phyloP scores from a whole-genome alignment of 2,888 invertebrate species.

The Leucophenga maculata region DNA sequence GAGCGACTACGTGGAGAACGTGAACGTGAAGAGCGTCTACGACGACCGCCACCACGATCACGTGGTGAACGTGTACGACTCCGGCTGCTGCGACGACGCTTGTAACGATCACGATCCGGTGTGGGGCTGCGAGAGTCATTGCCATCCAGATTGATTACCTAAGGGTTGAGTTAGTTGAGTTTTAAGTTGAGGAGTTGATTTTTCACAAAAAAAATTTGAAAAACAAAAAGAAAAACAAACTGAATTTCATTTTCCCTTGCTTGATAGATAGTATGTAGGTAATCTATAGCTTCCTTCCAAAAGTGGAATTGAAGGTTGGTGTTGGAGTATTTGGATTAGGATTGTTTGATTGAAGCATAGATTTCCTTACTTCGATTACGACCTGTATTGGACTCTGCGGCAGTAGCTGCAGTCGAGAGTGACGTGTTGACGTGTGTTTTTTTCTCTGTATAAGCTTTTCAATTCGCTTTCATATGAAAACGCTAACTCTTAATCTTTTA shows the following conservation, averaged over 20 bases:
- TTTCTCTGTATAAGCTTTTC: background rate
- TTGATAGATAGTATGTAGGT: background rate
- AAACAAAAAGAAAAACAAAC: background rate
- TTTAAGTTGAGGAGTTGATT: slow-evolving; percentile 67
- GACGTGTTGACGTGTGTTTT: slow-evolving; percentile 28
- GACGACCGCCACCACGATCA: slow-evolving; percentile 65
- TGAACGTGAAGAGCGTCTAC: slow-evolving; percentile 72
- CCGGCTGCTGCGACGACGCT: slow-evolving; percentile 71
- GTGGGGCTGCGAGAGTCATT: slow-evolving; percentile 75
- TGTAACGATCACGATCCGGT: slow-evolving; percentile 74
- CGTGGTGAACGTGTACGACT: slow-evolving; percentile 73
- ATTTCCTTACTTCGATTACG: too few relatives aligned
- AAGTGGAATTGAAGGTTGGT: background rate
- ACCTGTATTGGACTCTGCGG: too few relatives aligned
- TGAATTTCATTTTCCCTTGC: slow-evolving; percentile 42
- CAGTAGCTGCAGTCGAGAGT: background rate
- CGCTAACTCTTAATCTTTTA: background rate
- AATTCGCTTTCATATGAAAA: too few relatives aligned
- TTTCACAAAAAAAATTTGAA: slow-evolving; percentile 50
- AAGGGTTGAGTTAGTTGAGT: slow-evolving; percentile 50
- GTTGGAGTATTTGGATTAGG: slow-evolving; percentile 14
- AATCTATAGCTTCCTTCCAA: too few relatives aligned
- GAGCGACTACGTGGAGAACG: slow-evolving; percentile 69
- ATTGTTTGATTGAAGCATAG: background rate
- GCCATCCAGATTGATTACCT: slow-evolving; percentile 74